phyloP scores from a whole-genome alignment of 2,113 vertebrate species.

The Aix galericulata region DNA sequence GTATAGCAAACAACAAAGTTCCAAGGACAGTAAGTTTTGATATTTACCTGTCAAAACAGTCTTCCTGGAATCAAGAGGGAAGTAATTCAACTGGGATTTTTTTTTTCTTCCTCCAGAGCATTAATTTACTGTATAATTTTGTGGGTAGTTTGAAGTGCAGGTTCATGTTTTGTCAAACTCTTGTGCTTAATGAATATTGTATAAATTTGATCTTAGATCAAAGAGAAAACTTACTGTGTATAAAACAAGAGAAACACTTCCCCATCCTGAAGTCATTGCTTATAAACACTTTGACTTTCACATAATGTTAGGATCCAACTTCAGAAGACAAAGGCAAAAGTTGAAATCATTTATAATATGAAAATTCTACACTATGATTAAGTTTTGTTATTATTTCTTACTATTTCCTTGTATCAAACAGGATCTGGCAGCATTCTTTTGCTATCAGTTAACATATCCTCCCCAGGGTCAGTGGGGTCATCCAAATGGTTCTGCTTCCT shows the following conservation, averaged over 20 bases:
- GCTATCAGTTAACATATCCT: neutral
- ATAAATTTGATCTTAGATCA: slow-evolving; percentile 24
- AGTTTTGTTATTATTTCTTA: neutral
- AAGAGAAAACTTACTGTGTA: neutral
- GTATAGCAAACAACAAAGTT: neutral
- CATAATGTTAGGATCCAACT: neutral
- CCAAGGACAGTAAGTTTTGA: neutral
- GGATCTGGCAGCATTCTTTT: slow-evolving; percentile 5
- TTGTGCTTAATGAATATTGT: slow-evolving; percentile 26
- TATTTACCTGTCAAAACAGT: neutral
- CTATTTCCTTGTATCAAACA: neutral
- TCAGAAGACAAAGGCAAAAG: neutral
- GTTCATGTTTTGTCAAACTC: slow-evolving; percentile 1
- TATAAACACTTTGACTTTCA: neutral
- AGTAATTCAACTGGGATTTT: neutral
- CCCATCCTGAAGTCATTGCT: neutral
- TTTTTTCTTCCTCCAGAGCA: neutral
- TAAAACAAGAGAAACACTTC: slow-evolving; percentile 12
- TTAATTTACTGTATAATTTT: slow-evolving; percentile 26
- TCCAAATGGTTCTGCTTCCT: neutral
- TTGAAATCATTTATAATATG: neutral
- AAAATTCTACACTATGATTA: neutral
- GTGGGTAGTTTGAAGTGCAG: slow-evolving; percentile 1
- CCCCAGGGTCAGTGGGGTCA: neutral
- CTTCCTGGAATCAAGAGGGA: neutral